Evolutionary conservation across 2,888 invertebrate species (phyloP), one percentile per base, ranked within the genome.

Genomic region (Acleris sparsana): DNA sequence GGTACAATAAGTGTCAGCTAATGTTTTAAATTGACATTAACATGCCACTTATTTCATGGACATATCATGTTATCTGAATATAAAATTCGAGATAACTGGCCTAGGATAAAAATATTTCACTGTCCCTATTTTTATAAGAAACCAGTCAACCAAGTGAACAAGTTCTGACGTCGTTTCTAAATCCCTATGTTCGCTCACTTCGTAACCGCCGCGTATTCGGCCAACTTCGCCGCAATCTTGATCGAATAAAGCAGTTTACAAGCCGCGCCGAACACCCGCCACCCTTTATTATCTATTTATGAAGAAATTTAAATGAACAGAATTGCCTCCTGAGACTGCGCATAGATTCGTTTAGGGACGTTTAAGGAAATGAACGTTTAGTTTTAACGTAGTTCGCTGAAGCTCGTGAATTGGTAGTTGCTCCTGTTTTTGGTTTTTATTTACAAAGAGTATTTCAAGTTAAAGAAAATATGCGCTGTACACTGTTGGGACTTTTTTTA

Each of bases 191-290:
- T 46, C 46, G 29, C 33, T 48, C 5, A 5, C n/a, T 13, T 33
- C 39, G 39, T 39, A 39, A 16, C 62, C 39, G 20, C 60, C 18
- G 55, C 65, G 65, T 55, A 55, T 65, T 65, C 60, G 49, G 55
- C 52, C 33, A 61, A 69, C 69, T 51, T 63, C 75, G 69, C 83
- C 82, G 75, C 86, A 87, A 88, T 88, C 86, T 89, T 87, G 84
- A 88, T 85, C 82, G 80, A 87, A 86, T 89, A 85, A 86, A 84
- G 80, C 83, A 85, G 86, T 87, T 88, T 85, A 82, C 79, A 83
- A 83, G 85, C 83, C 74, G 83, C 71, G 75, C 80, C 78, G 77
- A 78, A 82, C 79, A 79, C 79, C 73, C 75, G 78, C 80, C 80
- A 75, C 78, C 80, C 83, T 79, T 79, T 80, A 85, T 86, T 86